These are phyloP conservation scores for Cheilinus undulatus DNA, from an alignment of 2,113 vertebrate genomes.

Conservation along the genomic window DNA sequence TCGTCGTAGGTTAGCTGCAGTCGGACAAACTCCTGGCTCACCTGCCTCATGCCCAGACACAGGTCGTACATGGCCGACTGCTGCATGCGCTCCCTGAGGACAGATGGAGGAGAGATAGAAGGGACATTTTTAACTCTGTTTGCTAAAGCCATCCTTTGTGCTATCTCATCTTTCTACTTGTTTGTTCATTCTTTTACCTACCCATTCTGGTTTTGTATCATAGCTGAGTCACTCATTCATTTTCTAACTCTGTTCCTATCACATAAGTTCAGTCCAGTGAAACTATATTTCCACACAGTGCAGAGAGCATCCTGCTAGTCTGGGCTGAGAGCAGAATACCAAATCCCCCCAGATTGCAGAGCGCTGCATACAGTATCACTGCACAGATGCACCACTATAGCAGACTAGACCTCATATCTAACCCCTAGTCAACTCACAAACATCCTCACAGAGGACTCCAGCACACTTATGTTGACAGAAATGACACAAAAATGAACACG, in stretches of 20 bases:
- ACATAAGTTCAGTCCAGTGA: conserved; percentile 38
- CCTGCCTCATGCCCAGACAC: conserved; percentile 97
- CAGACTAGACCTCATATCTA: conserved; percentile 21
- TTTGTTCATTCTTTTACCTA: conserved; percentile 1
- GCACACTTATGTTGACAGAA: neutral
- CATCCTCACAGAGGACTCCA: neutral
- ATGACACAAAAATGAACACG: neutral
- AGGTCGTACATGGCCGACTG: conserved; percentile 99
- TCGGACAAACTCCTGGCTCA: conserved; percentile 98
- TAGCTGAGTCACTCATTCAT: conserved; percentile 11
- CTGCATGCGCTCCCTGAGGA: conserved; percentile 93
- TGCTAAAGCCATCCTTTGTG: neutral
- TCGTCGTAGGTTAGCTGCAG: conserved; percentile 97
- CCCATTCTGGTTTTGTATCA: conserved; percentile 10
- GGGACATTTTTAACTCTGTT: neutral
- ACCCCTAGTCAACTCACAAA: conserved; percentile 32
- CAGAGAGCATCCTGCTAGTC: conserved; percentile 62
- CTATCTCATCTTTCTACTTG: neutral
- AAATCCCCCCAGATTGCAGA: conserved; percentile 73
- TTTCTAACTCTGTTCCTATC: conserved; percentile 17
- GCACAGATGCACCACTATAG: conserved; percentile 62
- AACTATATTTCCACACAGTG: conserved; percentile 62
- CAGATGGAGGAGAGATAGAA: neutral
- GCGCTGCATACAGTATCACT: conserved; percentile 58
- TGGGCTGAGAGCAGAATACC: conserved; percentile 72